Conservation (phyloP, 2,888 invertebrate genomes). For the Tetropium fuscum region DNA sequence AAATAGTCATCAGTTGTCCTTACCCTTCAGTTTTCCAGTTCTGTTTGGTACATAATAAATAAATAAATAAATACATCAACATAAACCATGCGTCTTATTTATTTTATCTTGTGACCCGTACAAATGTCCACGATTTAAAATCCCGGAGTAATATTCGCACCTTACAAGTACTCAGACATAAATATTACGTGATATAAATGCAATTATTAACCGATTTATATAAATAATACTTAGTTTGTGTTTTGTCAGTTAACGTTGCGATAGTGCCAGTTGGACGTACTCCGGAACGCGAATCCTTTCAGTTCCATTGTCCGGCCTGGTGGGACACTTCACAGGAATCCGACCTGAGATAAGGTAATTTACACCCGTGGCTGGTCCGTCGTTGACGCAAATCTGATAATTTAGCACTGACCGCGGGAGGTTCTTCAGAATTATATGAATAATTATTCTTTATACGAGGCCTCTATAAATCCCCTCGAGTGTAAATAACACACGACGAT, state of each 20-base stretch:
- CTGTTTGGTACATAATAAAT: too few species aligned
- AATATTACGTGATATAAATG: constrained; percentile 7
- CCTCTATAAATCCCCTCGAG: constrained; percentile 32
- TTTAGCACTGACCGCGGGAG: constrained; percentile 52
- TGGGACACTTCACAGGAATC: constrained; percentile 42
- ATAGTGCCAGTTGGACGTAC: constrained; percentile 9
- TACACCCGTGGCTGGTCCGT: constrained; percentile 39
- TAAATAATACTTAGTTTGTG: constrained; percentile 26
- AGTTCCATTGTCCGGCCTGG: constrained; percentile 35
- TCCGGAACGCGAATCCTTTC: constrained; percentile 20
- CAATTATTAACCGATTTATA: constrained; percentile 33
- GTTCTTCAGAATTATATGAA: constrained; percentile 50
- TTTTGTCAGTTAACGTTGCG: constrained; percentile 16
- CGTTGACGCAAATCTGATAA: constrained; percentile 59
- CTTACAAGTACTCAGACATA: constrained; percentile 1
- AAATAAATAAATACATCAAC: too few species aligned
- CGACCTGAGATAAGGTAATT: constrained; percentile 50
- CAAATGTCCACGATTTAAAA: constrained; percentile 7
- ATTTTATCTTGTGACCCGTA: too few species aligned
- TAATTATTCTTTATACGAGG: constrained; percentile 42
- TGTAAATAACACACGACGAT: constrained; percentile 34
- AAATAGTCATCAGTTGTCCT: too few species aligned
- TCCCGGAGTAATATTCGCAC: neutral
- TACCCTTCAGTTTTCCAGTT: too few species aligned
- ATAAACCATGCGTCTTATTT: too few species aligned